A percentile compares a stretch with the other conserved stretches of the same genome.
These are phyloP conservation scores for Torymus auratus DNA, from an alignment of 2,888 invertebrate species.

Conservation along the genomic window DNA sequence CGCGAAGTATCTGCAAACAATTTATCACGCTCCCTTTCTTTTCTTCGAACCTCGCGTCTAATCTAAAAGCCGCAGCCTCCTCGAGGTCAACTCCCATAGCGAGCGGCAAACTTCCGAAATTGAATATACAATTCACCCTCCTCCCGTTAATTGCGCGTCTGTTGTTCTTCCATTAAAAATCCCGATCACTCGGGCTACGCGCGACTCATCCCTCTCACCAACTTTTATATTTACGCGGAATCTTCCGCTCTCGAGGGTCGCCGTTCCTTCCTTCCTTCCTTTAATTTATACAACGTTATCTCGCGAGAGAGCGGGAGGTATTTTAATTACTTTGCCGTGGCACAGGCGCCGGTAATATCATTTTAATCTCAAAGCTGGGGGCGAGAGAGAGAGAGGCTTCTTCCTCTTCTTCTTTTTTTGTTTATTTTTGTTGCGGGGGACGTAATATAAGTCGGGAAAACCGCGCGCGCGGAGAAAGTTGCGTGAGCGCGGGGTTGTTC, in stretches of 20 bases:
- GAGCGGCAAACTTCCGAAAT: conserved; percentile 27
- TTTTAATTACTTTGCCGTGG: conserved; percentile 67
- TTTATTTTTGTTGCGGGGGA: not conserved
- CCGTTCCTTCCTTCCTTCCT: conserved; percentile 29
- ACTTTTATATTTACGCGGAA: conserved; percentile 32
- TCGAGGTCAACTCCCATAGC: too few relatives aligned
- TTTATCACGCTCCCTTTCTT: too few relatives aligned
- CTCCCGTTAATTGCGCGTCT: conserved; percentile 57
- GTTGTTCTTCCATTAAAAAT: conserved; percentile 63
- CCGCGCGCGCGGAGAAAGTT: too few relatives aligned
- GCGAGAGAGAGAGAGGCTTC: not conserved
- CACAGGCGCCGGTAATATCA: conserved; percentile 51
- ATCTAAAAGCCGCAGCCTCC: too few relatives aligned
- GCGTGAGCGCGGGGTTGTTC: too few relatives aligned
- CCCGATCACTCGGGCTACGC: conserved; percentile 14
- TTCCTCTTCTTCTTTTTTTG: not conserved
- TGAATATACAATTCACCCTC: conserved; percentile 25
- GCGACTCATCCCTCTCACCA: conserved; percentile 11
- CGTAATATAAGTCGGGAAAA: too few relatives aligned
- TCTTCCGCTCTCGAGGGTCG: conserved; percentile 2
- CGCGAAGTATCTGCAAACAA: too few relatives aligned
- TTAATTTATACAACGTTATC: conserved; percentile 70
- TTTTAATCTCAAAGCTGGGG: conserved; percentile 43
- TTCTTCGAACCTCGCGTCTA: too few relatives aligned
- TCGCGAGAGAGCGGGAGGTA: conserved; percentile 63